Percentiles rank a stretch among this genome's conserved stretches.
Conservation (phyloP, 2,113 vertebrate genomes). For the Irena cyanogastra region DNA sequence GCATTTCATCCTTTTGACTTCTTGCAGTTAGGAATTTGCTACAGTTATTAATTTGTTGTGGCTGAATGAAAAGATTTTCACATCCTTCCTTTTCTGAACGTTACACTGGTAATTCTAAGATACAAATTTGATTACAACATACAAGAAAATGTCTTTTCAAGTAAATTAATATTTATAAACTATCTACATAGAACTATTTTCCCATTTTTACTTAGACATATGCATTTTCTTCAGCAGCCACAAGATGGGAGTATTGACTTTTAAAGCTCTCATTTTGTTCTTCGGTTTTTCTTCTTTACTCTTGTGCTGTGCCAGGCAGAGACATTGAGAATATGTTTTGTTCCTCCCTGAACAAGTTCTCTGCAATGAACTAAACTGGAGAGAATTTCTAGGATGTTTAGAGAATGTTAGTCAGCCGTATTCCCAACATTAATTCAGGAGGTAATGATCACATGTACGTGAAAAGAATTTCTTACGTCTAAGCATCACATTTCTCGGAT, state of each 20-base stretch:
- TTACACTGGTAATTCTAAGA: background rate
- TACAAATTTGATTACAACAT: background rate
- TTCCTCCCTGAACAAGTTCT: background rate
- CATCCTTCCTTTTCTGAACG: background rate
- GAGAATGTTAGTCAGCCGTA: background rate
- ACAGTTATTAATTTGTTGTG: background rate
- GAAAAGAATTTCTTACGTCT: background rate
- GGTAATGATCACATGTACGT: background rate
- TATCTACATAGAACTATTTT: fast-evolving
- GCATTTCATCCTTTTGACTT: background rate
- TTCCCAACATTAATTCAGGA: background rate
- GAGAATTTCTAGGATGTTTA: background rate
- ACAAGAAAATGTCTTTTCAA: background rate
- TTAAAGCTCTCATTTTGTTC: background rate
- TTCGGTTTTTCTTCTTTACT: background rate
- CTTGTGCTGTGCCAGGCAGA: background rate
- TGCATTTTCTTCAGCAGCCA: constrained; percentile 53
- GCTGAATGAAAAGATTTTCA: background rate
- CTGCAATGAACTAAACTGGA: background rate
- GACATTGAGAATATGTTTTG: background rate
- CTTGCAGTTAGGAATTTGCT: background rate
- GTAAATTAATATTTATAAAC: background rate
- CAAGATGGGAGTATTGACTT: constrained; percentile 73
- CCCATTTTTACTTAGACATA: background rate
- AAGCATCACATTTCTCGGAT: background rate